Evolutionary conservation across 2,888 invertebrate species (phyloP), one percentile per base, ranked within the genome.

Genomic region (Hirtodrosophila histrioides): DNA sequence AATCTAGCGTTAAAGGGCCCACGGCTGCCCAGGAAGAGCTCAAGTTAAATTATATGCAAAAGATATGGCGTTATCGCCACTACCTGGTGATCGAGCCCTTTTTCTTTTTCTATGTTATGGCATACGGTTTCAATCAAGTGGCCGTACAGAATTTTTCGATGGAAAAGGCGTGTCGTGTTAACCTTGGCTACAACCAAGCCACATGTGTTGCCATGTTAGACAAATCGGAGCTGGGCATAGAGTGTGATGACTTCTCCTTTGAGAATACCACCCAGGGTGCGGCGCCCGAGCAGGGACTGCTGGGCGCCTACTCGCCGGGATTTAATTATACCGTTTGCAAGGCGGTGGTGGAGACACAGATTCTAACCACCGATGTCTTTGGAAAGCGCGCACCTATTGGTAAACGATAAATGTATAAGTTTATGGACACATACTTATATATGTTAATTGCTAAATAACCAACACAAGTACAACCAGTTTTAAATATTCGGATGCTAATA

Each of bases 371-470:
- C 1, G 84, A 89, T 62, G 87, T 91, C 12, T 89, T 90, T 46
- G 91, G 91, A 8, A 90, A 90, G 55, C 85, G 92, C 17, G 90
- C 91, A 10, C 92, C 92, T 1, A 90, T 92, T 54, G 91, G 92
- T 92, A 80, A 70, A 35, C 7, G 31, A 49, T 8, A 8, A 4
- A 6, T 8, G 7, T 27, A 17, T 17, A 17, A 17, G 17, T 17
- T 17, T 17, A 17, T 1, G 2, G 2, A 17, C 2, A 17, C 10
- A 11, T 31, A 29, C 5, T 46, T 36, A 24, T 35, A 5, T 17
- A 31, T 39, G 4, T 11, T 10, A 23, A 10, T 35, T 8, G 5
- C 12, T 12, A 31, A 48, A 40, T 65, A 58, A 27, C 23, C 31
- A 2, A 7, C 8, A n/a, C 56, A 54, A 57, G 64, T 73, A 55